These are phyloP conservation scores for Calycopis cecrops DNA, from an alignment of 1,140 invertebrate species.

Conservation along the genomic window DNA sequence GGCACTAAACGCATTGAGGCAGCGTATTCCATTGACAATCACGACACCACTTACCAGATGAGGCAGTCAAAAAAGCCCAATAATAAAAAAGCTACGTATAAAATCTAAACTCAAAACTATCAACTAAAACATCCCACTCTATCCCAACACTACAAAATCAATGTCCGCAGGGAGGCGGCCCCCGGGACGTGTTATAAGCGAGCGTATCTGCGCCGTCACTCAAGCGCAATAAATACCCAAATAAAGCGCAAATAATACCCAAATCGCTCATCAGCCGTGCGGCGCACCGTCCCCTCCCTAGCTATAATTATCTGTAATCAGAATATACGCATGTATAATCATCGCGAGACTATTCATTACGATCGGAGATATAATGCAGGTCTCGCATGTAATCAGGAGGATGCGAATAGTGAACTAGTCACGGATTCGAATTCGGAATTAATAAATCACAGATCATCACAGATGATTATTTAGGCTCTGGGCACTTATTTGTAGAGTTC, in stretches of 20 bases:
- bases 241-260: constrained; percentile 76
- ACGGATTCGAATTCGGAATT: too few species aligned
- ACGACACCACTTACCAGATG: too few species aligned
- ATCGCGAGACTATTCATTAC: constrained; percentile 50
- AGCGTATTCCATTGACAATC: too few species aligned
- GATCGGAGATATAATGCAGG: constrained; percentile 33
- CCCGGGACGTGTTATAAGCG: constrained; percentile 55
- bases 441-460: too few species aligned
- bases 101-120: too few species aligned
- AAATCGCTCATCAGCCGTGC: constrained; percentile 75
- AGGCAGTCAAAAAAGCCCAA: too few species aligned
- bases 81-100: constrained; percentile 36
- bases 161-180: constrained; percentile 50
- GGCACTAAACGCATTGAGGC: too few species aligned
- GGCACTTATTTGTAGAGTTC: too few species aligned
- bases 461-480: too few species aligned
- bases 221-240: constrained; percentile 75
- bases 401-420: too few species aligned
- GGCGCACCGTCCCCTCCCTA: constrained; percentile 45
- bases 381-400: too few species aligned
- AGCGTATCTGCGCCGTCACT: constrained; percentile 73
- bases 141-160: constrained; percentile 46
- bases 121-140: too few species aligned
- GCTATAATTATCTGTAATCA: constrained; percentile 73
- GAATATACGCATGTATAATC: constrained; percentile 57